These are phyloP conservation scores for Pherbina coryleti DNA, from an alignment of 2,888 invertebrate genomes.

Conservation along the genomic window DNA sequence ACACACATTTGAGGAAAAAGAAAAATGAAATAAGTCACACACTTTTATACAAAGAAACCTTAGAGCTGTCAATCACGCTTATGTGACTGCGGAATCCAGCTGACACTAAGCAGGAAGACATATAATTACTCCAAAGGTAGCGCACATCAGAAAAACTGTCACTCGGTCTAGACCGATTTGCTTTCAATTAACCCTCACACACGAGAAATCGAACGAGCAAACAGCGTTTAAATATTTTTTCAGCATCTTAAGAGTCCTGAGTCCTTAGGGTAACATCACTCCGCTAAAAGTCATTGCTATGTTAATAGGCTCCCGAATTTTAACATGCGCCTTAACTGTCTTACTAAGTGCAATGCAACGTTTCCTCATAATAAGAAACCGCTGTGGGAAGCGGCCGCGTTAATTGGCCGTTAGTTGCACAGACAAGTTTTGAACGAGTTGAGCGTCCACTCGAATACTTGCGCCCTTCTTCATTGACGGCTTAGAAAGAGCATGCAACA, in stretches of 20 bases:
- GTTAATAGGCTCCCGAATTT: background rate
- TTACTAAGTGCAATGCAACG: background rate
- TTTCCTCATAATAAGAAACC: background rate
- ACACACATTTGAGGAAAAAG: slow-evolving; percentile 24
- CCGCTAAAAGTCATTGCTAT: too few species aligned
- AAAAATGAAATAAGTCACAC: slow-evolving; percentile 39
- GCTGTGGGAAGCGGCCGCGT: background rate
- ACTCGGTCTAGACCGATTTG: background rate
- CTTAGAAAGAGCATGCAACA: too few species aligned
- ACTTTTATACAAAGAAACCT: slow-evolving; percentile 38
- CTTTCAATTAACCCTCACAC: background rate
- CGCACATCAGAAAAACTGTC: background rate
- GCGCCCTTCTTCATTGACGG: too few species aligned
- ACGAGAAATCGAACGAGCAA: background rate
- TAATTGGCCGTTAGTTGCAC: background rate
- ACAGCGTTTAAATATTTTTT: background rate
- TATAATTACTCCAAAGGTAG: background rate
- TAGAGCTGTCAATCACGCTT: slow-evolving; percentile 58
- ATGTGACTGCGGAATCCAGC: slow-evolving; percentile 58
- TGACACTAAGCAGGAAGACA: slow-evolving; percentile 55
- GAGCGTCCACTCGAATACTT: too few species aligned
- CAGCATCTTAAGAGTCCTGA: background rate
- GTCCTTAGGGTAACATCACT: background rate
- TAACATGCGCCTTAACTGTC: background rate
- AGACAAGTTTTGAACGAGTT: background rate